Conservation (phyloP, 2,888 invertebrate genomes). For the Rotaria socialis region DNA sequence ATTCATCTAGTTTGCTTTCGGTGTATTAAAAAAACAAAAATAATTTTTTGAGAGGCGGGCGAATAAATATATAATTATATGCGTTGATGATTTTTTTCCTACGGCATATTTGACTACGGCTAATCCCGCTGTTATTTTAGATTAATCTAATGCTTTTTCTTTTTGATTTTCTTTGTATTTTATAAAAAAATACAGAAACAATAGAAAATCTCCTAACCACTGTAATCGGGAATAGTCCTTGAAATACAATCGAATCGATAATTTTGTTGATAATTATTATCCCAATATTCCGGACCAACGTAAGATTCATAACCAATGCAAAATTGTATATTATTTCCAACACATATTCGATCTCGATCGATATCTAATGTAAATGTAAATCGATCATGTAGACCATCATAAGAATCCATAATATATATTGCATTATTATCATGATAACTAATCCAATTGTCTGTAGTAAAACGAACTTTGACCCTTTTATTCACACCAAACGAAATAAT, state of each 20-base stretch:
- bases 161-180: background rate
- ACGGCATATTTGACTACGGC: background rate
- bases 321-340: slow-evolving; percentile 27
- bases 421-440: slow-evolving; percentile 35
- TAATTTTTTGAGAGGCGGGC: background rate
- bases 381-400: slow-evolving; percentile 1
- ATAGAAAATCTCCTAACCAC: background rate
- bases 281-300: slow-evolving; percentile 34
- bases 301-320: background rate
- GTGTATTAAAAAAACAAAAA: background rate
- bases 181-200: background rate
- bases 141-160: background rate
- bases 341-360: slow-evolving; percentile 34
- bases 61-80: background rate
- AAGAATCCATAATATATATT: slow-evolving; percentile 37
- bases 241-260: slow-evolving; percentile 45
- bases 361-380: slow-evolving; percentile 36
- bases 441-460: slow-evolving; percentile 38
- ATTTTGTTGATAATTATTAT: slow-evolving; percentile 42
- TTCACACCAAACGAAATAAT: background rate
- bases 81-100: background rate
- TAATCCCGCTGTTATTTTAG: background rate
- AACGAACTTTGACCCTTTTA: slow-evolving; percentile 38
- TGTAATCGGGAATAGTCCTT: background rate
- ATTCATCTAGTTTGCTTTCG: background rate